Base-by-base conservation (phyloP, 2,888 invertebrate species). In the Andrena dorsata region DNA sequence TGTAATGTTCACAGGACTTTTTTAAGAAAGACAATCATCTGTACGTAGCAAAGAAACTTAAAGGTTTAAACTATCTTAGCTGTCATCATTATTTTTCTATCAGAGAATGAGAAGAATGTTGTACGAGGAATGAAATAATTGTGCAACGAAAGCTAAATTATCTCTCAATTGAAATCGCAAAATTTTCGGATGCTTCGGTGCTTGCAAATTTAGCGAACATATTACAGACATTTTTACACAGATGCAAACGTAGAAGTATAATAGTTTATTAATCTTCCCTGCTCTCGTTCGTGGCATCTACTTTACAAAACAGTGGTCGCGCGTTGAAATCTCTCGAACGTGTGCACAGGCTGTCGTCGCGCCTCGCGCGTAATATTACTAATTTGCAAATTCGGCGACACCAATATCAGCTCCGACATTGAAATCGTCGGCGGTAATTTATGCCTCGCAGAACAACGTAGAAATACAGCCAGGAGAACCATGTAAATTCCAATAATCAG, bases 401-500 rank as follows among this genome's bases (percentile, higher is more conserved):
- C 51, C 4, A 56, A 8, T 32, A 71, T 41, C 2, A 75, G 23
- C 1, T 79, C 64, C 8, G 6, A 26, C 10, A 30, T 8, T 7
- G 51, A 20, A 47, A 26, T 20, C 16, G 16, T 28, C 6, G 76
- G 28, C 47, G 58, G 51, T 0, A 30, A 1, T 49, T 71, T 76
- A 1, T 20, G 41, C 2, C n/a, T 30, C 0, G 65, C 41, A 7
- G 2, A n/a, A 7, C 13, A 49, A 8, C 51, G 68, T 20, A 82
- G 65, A 61, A 80, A 80, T 32, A 82, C 28, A 20, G 75, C 60
- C 32, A 77, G 60, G 8, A 86, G 16, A 0, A 86, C 72, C 6
- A 89, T 51, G 35, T 85, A 86, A 20, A 85, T 79, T 10, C 90
- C 90, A n/a, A 88, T 23, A 30, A 84, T 58, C 6, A 87, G 23